Percentiles rank a stretch among this genome's conserved stretches.
phyloP scores from a whole-genome alignment of 2,888 invertebrate species.

The Lymantria dispar region DNA sequence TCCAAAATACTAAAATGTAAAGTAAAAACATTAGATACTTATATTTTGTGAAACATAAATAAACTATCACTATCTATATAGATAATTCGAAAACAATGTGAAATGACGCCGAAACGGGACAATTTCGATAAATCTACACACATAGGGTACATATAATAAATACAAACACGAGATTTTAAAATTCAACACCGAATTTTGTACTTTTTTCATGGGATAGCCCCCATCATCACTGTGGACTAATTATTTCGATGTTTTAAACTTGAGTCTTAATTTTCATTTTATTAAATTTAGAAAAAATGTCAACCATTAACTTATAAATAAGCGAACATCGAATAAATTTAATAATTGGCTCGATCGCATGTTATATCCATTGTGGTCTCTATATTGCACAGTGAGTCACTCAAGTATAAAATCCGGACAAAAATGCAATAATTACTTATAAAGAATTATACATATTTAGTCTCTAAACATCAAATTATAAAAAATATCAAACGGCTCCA shows the following conservation, averaged over 20 bases:
- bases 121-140: conserved; percentile 72
- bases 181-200: conserved; percentile 82
- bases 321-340: conserved; percentile 50
- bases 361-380: conserved; percentile 79
- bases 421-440: conserved; percentile 30
- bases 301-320: conserved; percentile 74
- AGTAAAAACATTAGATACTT: conserved; percentile 60
- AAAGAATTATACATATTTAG: conserved; percentile 39
- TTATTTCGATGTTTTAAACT: conserved; percentile 79
- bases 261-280: conserved; percentile 65
- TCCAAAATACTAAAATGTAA: conserved; percentile 72
- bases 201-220: conserved; percentile 74
- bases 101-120: conserved; percentile 67
- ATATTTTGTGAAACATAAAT: conserved; percentile 69
- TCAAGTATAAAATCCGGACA: conserved; percentile 75
- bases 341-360: conserved; percentile 58
- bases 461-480: conserved; percentile 58
- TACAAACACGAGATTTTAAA: conserved; percentile 71
- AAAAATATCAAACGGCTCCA: conserved; percentile 71
- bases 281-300: conserved; percentile 75
- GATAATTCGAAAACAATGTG: conserved; percentile 64
- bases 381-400: conserved; percentile 71
- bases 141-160: conserved; percentile 50
- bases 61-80: conserved; percentile 66
- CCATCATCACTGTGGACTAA: conserved; percentile 79